Evolutionary conservation across 2,888 invertebrate genomes (phyloP).

Genomic region (Latheticus oryzae): DNA sequence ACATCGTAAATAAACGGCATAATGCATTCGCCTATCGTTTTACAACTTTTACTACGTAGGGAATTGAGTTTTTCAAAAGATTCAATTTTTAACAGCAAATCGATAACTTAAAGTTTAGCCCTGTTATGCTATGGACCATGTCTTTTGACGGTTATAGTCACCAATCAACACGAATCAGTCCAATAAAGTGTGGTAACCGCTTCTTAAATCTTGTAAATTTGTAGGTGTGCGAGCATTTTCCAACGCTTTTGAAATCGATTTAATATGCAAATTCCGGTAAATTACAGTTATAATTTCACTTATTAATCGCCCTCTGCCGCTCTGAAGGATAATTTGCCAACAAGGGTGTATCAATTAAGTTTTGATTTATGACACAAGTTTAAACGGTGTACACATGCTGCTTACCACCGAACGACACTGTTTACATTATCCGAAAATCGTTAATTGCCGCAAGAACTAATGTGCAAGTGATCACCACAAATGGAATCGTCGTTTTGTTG

Average conservation of each 20-base stretch:
- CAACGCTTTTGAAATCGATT: conserved; percentile 39
- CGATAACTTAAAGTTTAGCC: conserved; percentile 1
- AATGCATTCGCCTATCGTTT: conserved; percentile 36
- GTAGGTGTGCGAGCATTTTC: no score
- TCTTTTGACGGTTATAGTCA: no score
- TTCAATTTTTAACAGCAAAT: neutral
- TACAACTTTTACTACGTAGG: conserved; percentile 10
- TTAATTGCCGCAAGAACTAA: conserved; percentile 38
- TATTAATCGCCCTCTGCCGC: conserved; percentile 50
- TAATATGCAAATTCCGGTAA: conserved; percentile 42
- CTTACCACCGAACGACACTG: conserved; percentile 41
- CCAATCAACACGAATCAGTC: no score
- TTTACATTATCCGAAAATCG: conserved; percentile 41
- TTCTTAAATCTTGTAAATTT: no score
- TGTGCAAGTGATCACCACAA: conserved; percentile 34
- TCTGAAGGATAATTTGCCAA: conserved; percentile 52
- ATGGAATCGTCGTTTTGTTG: conserved; percentile 19
- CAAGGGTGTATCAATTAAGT: conserved; percentile 53
- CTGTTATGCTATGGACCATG: no score
- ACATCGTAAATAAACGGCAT: conserved; percentile 32
- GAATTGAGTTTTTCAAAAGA: conserved; percentile 12
- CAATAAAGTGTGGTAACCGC: no score
- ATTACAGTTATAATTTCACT: conserved; percentile 46
- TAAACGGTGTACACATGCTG: conserved; percentile 46
- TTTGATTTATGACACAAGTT: conserved; percentile 52